Conservation (phyloP, 2,888 invertebrate genomes). For the Spilarctia lutea region DNA sequence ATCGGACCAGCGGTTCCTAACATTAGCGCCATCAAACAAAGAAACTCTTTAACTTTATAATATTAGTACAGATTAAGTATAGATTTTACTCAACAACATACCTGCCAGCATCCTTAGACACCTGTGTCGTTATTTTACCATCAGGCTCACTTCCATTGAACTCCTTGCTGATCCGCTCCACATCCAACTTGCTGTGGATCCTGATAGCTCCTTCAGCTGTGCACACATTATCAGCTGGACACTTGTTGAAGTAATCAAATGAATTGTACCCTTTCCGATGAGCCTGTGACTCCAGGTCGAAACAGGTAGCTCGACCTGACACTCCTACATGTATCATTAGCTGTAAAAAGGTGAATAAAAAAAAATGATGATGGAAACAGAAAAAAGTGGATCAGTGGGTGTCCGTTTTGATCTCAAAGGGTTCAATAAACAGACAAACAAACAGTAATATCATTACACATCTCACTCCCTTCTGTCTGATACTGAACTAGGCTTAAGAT, state of each 20-base stretch:
- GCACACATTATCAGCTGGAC: slow-evolving; percentile 73
- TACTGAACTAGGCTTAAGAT: too few species aligned
- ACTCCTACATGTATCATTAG: slow-evolving; percentile 93
- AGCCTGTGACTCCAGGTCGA: slow-evolving; percentile 90
- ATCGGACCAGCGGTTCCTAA: too few species aligned
- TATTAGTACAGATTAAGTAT: too few species aligned
- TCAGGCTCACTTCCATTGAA: slow-evolving; percentile 71
- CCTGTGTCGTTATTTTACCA: slow-evolving; percentile 65
- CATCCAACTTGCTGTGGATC: slow-evolving; percentile 83
- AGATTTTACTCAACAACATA: slow-evolving; percentile 43
- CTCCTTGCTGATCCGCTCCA: slow-evolving; percentile 79
- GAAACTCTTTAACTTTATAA: too few species aligned
- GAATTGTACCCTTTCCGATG: slow-evolving; percentile 86
- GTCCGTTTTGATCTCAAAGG: not conserved
- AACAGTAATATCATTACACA: too few species aligned
- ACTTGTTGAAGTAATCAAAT: slow-evolving; percentile 83
- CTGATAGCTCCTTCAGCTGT: slow-evolving; percentile 73
- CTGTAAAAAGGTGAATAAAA: slow-evolving; percentile 69
- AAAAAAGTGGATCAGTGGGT: not conserved
- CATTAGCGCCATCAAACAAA: too few species aligned
- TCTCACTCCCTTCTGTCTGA: too few species aligned
- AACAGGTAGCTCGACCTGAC: slow-evolving; percentile 85
- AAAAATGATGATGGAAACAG: not conserved
- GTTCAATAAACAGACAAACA: not conserved
- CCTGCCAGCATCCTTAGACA: slow-evolving; percentile 88